Conservation (phyloP, 2,888 invertebrate species). For the Dyspetes luteomarginatus region DNA sequence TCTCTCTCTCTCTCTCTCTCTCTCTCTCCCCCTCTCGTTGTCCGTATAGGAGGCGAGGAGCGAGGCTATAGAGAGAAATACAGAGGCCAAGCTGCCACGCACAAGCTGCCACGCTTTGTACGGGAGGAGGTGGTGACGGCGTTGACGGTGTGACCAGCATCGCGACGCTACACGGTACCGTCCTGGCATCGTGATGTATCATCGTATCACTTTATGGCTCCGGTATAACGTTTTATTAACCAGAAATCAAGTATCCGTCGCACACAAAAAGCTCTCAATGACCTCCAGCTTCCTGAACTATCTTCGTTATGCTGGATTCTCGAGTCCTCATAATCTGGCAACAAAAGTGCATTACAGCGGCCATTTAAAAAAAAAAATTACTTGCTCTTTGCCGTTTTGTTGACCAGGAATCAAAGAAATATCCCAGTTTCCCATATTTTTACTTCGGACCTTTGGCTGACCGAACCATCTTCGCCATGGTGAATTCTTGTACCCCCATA, state of each 20-base stretch:
- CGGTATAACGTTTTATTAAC: slow-evolving; percentile 78
- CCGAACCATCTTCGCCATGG: too few species aligned
- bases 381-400: too few species aligned
- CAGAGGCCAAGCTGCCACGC: slow-evolving; percentile 3
- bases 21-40: slow-evolving; percentile 30
- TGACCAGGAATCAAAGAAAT: too few species aligned
- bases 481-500: too few species aligned
- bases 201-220: slow-evolving; percentile 78
- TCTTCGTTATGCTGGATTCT: background rate
- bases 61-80: slow-evolving; percentile 2
- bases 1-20: background rate
- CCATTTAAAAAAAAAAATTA: too few species aligned
- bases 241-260: slow-evolving; percentile 74
- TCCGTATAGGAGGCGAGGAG: background rate
- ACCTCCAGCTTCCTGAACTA: background rate
- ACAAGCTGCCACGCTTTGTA: slow-evolving; percentile 30
- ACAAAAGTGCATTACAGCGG: too few species aligned
- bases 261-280: background rate
- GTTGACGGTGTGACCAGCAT: background rate
- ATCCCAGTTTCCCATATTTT: too few species aligned
- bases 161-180: slow-evolving; percentile 2
- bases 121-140: background rate
- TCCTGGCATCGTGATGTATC: slow-evolving; percentile 70
- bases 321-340: too few species aligned
- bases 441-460: too few species aligned